Base-by-base conservation (phyloP, 1,140 invertebrate genomes). In the Daktulosphaira vitifoliae region DNA sequence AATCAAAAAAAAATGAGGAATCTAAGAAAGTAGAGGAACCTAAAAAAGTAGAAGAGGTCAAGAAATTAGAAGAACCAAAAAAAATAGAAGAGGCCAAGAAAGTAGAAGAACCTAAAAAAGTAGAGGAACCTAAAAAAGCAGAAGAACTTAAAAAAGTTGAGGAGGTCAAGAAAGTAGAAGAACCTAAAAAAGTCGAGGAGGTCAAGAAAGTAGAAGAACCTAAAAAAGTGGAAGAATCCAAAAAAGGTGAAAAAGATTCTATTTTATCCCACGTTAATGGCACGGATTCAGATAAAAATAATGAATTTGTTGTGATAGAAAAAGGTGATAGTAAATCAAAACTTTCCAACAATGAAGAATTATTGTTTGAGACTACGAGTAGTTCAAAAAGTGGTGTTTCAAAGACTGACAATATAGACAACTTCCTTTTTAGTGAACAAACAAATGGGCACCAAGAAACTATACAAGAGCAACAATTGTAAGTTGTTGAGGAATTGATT, bases 401-500 rank as follows among this genome's bases (percentile, higher is more conserved):
- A 33, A 33, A 33, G 29, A 33, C 29, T 33, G 29, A 33, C 5
- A 5, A 33, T 6, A 33, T 33, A 33, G 53, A 56, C 11, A 5
- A 37, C 2, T 59, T 59, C 18, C 42, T 59, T 11, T n/a, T 13
- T 9, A 44, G 38, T 33, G 56, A 46, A 42, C 33, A 52, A 23
- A 5, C 9, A 38, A 22, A 59, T 20, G n/a, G 66, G 3, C 15
- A 33, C 11, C 23, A 20, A 3, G 53, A 67, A 23, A 42, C 54
- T 23, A 59, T 59, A 25, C 54, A 59, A 44, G 54, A 59, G 11
- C 54, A 59, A 44, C 54, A 59, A 44, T n/a, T 59, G 54, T 59
- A 59, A 59, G 54, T 59, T n/a, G 54, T 59, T 23, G 38, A 51
- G 49, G 49, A n/a, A 18, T 33, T 33, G 29, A 6, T 33, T 33